A percentile compares a stretch with the other conserved stretches of the same genome.
Conservation (phyloP, 2,888 invertebrate species). For the Papilio demoleus region DNA sequence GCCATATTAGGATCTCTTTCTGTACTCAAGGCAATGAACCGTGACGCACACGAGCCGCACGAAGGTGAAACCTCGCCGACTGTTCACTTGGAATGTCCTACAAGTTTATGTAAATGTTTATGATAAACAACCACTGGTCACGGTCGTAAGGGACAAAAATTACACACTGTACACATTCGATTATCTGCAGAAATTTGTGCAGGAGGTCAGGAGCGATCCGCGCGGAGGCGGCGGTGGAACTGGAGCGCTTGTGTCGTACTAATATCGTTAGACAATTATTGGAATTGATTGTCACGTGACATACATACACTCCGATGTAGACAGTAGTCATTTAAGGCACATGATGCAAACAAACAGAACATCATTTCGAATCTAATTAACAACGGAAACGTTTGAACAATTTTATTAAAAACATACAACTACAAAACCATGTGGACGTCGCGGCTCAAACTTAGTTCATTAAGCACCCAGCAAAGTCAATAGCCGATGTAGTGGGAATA, state of each 20-base stretch:
- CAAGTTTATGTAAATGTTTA: constrained; percentile 17
- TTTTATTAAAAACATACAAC: too few species aligned
- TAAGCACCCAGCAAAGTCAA: constrained; percentile 70
- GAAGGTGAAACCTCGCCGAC: constrained; percentile 46
- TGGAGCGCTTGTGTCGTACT: constrained; percentile 11
- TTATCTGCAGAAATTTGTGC: neutral
- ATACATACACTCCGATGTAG: neutral
- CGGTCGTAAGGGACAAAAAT: neutral
- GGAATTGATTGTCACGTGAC: constrained; percentile 29
- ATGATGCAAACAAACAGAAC: too few species aligned
- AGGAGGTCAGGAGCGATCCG: constrained; percentile 5
- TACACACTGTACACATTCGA: neutral
- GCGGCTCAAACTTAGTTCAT: constrained; percentile 55
- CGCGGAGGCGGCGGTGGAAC: constrained; percentile 22
- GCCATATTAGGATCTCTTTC: constrained; percentile 81
- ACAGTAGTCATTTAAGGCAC: too few species aligned
- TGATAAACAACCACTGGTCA: constrained; percentile 15
- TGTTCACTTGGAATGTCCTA: constrained; percentile 46
- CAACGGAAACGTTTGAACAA: too few species aligned
- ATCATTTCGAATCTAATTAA: too few species aligned
- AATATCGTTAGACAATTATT: constrained; percentile 33
- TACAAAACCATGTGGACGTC: constrained; percentile 46
- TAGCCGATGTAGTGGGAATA: constrained; percentile 59
- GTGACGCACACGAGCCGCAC: constrained; percentile 67
- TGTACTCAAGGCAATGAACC: constrained; percentile 81